Evolutionary conservation across 2,888 invertebrate genomes (phyloP), one percentile per base, ranked within the genome.

Genomic region (Agrypnus murinus): DNA sequence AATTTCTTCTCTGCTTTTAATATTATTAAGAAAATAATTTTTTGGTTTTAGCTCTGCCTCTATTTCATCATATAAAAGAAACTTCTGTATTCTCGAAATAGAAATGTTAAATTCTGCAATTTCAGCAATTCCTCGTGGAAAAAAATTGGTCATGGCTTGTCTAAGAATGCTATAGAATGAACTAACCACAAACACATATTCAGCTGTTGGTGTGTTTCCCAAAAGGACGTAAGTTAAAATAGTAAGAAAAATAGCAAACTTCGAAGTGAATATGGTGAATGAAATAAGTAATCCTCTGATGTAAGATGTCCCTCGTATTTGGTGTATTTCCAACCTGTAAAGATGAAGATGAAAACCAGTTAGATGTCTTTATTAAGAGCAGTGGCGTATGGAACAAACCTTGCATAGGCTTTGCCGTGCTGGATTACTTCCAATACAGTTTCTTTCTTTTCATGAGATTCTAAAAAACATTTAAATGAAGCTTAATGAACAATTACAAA

Each of bases 91-190:
- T 66, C 95, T 88, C 69, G 87, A 88, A 65, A 93, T 89, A 5
- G 93, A 92, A 59, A 95, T 92, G 14, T 89, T 84, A 0, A 92
- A 91, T 86, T 95, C 95, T 0, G 94, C 92, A 48, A 92, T 88
- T 86, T 92, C 91, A 1, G 93, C 91, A 73, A 95, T 91, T 59
- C 91, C 93, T 87, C 92, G 92, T 0, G 97, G 96, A 79, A 96
- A 94, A 86, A 94, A 95, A 5, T 96, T 92, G 0, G 94, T 95
- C 92, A 96, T 93, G 8, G 93, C 92, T 79, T 94, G 92, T 25
- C 95, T 89, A 68, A 97, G 86, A 60, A 95, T 92, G 80, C 95
- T 96, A 86, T 95, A 96, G 83, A 96, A 93, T 5, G 96, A 93
- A 14, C 95, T 93, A 62, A 95, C 89, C 63, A 96, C 93, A 85